Percentiles rank a stretch among this genome's conserved stretches.
Evolutionary conservation across 2,113 vertebrate genomes (phyloP).

Genomic region (Campylomormyrus numenius): DNA sequence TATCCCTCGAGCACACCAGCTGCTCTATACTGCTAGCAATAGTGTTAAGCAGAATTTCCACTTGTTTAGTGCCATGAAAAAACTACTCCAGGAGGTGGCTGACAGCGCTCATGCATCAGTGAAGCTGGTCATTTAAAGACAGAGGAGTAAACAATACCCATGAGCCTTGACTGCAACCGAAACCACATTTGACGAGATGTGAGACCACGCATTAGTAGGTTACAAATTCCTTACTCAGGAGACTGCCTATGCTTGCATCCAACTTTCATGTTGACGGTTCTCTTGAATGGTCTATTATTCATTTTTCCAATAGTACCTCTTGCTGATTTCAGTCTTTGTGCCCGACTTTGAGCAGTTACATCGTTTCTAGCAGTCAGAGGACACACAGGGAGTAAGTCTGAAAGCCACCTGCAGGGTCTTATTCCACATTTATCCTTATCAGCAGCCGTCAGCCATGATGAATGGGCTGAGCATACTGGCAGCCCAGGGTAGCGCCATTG

Average conservation of each 20-base stretch:
- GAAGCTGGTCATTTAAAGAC: neutral
- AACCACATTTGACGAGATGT: neutral
- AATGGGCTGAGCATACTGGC: neutral
- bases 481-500: neutral
- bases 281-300: neutral
- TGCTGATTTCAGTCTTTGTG: neutral
- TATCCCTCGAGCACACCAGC: neutral
- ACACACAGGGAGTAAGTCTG: neutral
- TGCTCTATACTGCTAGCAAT: neutral
- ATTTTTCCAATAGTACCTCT: neutral
- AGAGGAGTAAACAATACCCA: neutral
- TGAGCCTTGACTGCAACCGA: neutral
- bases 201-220: neutral
- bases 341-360: neutral
- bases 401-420: neutral
- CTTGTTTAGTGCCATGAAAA: neutral
- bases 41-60: slow-evolving; percentile 1
- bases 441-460: neutral
- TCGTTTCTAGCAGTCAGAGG: neutral
- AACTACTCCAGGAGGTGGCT: neutral
- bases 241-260: neutral
- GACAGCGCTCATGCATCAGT: neutral
- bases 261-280: neutral
- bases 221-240: neutral
- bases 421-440: neutral